phyloP scores from a whole-genome alignment of 2,113 vertebrate species.

The Gymnobelideus leadbeateri region DNA sequence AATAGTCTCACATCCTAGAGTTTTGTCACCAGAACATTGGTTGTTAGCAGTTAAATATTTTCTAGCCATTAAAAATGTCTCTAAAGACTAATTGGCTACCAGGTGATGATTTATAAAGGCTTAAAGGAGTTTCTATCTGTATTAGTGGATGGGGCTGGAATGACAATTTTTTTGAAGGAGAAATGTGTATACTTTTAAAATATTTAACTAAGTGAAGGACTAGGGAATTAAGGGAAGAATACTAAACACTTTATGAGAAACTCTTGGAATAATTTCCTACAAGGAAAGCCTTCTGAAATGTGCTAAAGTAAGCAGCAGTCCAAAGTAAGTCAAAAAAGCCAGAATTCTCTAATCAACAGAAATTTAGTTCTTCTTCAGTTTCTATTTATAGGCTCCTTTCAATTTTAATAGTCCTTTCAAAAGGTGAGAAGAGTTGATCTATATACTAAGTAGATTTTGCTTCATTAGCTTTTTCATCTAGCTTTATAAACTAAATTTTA shows the following conservation, averaged over 20 bases:
- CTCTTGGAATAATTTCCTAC: not conserved
- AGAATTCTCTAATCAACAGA: not conserved
- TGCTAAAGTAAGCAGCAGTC: not conserved
- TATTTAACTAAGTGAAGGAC: not conserved
- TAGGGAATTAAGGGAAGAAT: not conserved
- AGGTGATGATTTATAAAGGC: not conserved
- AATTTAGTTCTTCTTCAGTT: not conserved
- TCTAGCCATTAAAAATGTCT: not conserved
- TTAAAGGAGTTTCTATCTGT: not conserved
- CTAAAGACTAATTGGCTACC: not conserved
- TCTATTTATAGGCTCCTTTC: not conserved
- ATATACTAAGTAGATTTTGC: not conserved
- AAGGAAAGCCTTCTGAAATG: not conserved
- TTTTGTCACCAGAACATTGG: not conserved
- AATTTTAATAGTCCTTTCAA: not conserved
- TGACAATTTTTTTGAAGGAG: not conserved
- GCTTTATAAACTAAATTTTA: not conserved
- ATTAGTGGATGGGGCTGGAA: not conserved
- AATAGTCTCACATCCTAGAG: not conserved
- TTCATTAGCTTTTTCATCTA: not conserved
- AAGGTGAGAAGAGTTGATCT: not conserved
- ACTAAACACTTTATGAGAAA: not conserved
- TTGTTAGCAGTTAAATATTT: not conserved
- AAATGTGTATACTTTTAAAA: not conserved
- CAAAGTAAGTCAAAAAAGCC: not conserved